Conservation (phyloP, 2,888 invertebrate species). For the Caenorhabditis virilis region DNA sequence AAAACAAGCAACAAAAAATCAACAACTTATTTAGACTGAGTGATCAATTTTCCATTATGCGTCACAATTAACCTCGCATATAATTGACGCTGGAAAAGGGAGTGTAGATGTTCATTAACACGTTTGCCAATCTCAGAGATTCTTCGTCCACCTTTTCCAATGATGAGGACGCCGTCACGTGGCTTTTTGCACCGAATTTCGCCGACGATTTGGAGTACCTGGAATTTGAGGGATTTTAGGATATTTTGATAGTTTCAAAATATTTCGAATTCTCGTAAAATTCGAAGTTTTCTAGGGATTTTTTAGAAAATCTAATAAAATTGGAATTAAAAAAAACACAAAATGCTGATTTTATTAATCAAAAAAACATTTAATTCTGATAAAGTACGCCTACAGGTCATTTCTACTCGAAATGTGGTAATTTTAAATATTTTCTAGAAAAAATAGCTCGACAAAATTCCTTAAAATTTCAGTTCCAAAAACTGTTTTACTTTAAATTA, state of each 20-base stretch:
- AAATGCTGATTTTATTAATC: no score
- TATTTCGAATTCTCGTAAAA: no score
- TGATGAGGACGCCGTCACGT: constrained; percentile 50
- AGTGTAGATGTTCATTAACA: constrained; percentile 52
- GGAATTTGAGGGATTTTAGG: not conserved
- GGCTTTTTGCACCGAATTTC: constrained; percentile 58
- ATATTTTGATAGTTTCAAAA: not conserved
- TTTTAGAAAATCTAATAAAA: no score
- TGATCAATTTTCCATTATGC: constrained; percentile 42
- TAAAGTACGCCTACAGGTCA: no score
- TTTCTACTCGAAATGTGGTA: no score
- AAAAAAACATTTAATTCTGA: no score
- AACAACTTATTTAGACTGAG: constrained; percentile 15
- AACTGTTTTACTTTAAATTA: no score
- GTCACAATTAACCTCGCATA: constrained; percentile 48
- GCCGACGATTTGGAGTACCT: constrained; percentile 52
- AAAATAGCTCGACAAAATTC: no score
- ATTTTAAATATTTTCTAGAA: no score
- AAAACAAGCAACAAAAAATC: not conserved
- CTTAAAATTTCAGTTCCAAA: no score
- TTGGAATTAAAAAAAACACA: no score
- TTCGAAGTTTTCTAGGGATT: no score
- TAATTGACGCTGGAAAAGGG: constrained; percentile 53
- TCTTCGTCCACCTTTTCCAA: constrained; percentile 37
- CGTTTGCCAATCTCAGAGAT: constrained; percentile 44